These are phyloP conservation scores for Bombycilla garrulus DNA, from an alignment of 2,113 vertebrate species.

Conservation along the genomic window DNA sequence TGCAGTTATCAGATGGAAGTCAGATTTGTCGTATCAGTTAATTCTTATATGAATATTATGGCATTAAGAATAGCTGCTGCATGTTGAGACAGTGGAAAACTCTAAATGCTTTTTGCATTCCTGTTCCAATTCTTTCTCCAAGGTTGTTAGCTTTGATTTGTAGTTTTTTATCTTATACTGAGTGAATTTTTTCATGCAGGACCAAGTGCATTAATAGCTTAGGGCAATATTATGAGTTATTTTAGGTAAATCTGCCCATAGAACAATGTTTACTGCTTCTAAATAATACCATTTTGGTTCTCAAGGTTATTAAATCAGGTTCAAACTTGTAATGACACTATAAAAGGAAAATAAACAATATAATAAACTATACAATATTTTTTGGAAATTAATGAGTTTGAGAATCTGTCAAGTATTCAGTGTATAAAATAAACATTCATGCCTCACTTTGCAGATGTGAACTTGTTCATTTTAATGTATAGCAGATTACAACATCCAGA, in stretches of 20 bases:
- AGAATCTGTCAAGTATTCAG: background rate
- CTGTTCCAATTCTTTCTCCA: slow-evolving; percentile 1
- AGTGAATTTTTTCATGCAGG: background rate
- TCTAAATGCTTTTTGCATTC: background rate
- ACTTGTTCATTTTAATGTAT: slow-evolving; percentile 6
- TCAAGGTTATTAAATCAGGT: slow-evolving; percentile 5
- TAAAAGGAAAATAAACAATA: background rate
- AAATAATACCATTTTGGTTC: background rate
- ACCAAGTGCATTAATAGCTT: slow-evolving; percentile 20
- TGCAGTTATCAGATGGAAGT: background rate
- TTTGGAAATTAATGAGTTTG: background rate
- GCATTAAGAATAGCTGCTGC: background rate
- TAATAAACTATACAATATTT: background rate
- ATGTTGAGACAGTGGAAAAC: slow-evolving; percentile 13
- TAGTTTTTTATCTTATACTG: background rate
- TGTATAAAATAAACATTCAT: background rate
- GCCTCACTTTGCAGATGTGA: slow-evolving; percentile 22
- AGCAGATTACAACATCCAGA: slow-evolving; percentile 7
- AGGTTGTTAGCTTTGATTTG: slow-evolving; percentile 2
- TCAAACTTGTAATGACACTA: background rate
- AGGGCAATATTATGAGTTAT: slow-evolving; percentile 3
- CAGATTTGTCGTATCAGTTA: background rate
- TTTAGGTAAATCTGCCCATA: slow-evolving; percentile 25
- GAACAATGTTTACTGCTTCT: background rate
- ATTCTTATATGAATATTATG: background rate